Evolutionary conservation across 1,140 invertebrate species (phyloP).

Genomic region (Tigriopus japonicus): DNA sequence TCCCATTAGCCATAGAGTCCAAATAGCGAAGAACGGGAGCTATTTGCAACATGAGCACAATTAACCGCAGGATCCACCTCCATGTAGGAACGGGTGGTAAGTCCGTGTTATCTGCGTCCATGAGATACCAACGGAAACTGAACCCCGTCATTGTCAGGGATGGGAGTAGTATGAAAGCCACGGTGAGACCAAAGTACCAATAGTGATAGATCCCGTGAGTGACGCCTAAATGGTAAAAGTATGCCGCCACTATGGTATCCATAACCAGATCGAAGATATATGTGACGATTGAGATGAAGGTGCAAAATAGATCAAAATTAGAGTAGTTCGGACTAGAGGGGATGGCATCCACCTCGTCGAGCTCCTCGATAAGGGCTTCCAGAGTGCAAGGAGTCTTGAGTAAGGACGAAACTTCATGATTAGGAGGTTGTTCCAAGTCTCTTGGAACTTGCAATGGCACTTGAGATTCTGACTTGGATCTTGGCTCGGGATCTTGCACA

Average conservation of each 20-base stretch:
- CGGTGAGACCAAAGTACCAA: slow-evolving; percentile 21
- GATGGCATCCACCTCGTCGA: slow-evolving; percentile 4
- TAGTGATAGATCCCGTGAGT: slow-evolving; percentile 12
- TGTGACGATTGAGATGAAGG: slow-evolving; percentile 6
- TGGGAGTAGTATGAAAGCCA: slow-evolving; percentile 21
- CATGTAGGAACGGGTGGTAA: neutral
- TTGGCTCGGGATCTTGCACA: too few relatives aligned
- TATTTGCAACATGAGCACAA: slow-evolving; percentile 8
- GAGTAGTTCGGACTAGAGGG: neutral
- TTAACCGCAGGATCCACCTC: slow-evolving; percentile 3
- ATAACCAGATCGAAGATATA: slow-evolving; percentile 10
- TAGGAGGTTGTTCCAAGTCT: too few relatives aligned
- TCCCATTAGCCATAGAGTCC: slow-evolving; percentile 40
- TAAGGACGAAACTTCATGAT: too few relatives aligned
- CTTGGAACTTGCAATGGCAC: too few relatives aligned
- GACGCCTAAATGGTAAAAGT: slow-evolving; percentile 7
- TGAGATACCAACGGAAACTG: slow-evolving; percentile 21
- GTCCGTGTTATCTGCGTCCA: slow-evolving; percentile 9
- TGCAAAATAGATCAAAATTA: slow-evolving; percentile 6
- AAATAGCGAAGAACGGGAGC: slow-evolving; percentile 12
- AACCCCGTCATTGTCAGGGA: slow-evolving; percentile 23
- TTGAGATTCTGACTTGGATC: too few relatives aligned
- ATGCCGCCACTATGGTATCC: slow-evolving; percentile 4
- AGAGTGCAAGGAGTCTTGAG: too few relatives aligned
- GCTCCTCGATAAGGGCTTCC: too few relatives aligned